Evolutionary conservation across 2,797 vertebrate species (phyloP), one percentile per base, ranked within the genome.

Genomic region (Pseudotriccus pelzelni): DNA sequence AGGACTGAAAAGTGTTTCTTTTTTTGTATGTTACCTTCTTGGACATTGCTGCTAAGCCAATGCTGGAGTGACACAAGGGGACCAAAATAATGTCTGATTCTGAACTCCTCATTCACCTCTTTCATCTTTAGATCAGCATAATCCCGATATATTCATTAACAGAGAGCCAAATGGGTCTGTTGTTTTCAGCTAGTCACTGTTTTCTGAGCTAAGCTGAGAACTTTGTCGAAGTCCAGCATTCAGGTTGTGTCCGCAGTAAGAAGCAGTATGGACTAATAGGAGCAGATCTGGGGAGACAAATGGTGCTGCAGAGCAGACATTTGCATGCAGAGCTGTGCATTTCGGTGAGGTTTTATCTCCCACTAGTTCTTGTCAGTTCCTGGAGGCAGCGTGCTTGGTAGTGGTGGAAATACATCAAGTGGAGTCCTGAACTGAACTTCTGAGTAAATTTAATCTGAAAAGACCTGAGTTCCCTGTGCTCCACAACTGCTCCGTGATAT

Each of bases 391-490:
- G 12, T 34, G 21, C 32, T 62, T 4, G 3, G 28, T 66, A 2
- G 4, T 58, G 34, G 21, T 49, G 21, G 53, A 41, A 81, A 39
- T 58, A 50, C 14, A 36, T 77, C 11, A 41, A 27, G 6, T 34
- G 4, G 27, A 84, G 47, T 66, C 50, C 89, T 66, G 63, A 63
- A 23, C 37, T 44, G 82, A 87, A 62, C 24, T 84, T 75, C 50
- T 87, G 74, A 12, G 36, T 80, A 47, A 85, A 80, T 69, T 84
- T 82, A 73, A 50, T 91, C n/a, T 76, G 36, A 58, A 79, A 79
- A 59, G 27, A 62, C 22, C 63, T 9, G 27, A 59, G 21, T 44
- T 88, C 28, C 28, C 22, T 59, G 52, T 34, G 56, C 44, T 83
- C 19, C 60, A 52, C 52, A 52, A 25, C 2, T 0, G 9, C 60